Percentiles rank a stretch among this genome's conserved stretches.
phyloP scores from a whole-genome alignment of 2,797 vertebrate species.

The Aselliscus stoliczkanus region DNA sequence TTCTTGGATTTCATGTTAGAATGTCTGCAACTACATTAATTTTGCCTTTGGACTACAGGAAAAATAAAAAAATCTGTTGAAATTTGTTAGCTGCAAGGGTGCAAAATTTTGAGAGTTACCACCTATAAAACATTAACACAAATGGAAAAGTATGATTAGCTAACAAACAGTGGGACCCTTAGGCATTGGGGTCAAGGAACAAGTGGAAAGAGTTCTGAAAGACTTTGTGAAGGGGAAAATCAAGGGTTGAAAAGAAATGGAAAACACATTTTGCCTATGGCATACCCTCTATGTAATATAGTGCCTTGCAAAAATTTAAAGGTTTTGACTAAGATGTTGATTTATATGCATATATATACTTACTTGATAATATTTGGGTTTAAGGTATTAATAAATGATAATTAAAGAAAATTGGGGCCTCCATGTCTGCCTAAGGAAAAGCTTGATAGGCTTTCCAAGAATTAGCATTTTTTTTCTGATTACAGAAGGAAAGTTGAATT shows the following conservation, averaged over 20 bases:
- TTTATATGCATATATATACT: conserved; percentile 37
- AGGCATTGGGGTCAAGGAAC: neutral
- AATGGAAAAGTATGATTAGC: neutral
- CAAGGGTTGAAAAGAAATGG: neutral
- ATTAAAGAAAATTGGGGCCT: conserved; percentile 70
- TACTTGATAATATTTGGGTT: conserved; percentile 63
- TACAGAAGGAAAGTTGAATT: conserved; percentile 71
- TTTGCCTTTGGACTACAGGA: neutral
- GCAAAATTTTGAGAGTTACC: neutral
- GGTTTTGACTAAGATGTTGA: conserved; percentile 17
- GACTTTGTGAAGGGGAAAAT: conserved; percentile 20
- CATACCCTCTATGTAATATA: neutral
- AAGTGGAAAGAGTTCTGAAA: conserved; percentile 31
- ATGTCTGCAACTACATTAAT: neutral
- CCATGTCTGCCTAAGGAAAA: conserved; percentile 66
- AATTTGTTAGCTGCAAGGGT: neutral
- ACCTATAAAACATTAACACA: neutral
- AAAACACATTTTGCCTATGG: conserved; percentile 35
- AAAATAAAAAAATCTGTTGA: neutral
- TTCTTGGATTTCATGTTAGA: neutral
- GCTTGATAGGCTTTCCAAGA: conserved; percentile 72
- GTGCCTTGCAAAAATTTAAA: conserved; percentile 18
- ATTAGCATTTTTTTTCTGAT: conserved; percentile 65
- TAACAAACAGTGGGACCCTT: neutral
- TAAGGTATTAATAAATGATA: conserved; percentile 75